These are phyloP conservation scores for Amiota mariae DNA, from an alignment of 2,888 invertebrate species.

Conservation along the genomic window DNA sequence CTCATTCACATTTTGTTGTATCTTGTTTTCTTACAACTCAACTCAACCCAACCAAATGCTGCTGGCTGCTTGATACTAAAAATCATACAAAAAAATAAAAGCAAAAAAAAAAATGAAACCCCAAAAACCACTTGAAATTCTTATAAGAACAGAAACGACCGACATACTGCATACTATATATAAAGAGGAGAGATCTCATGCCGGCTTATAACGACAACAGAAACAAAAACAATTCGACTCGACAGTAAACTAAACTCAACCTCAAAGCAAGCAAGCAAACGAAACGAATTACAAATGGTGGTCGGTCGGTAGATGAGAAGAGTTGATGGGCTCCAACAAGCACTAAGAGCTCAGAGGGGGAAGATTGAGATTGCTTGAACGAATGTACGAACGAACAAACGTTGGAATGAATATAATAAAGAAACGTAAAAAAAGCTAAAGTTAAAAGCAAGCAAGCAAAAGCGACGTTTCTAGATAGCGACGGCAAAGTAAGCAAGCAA, in stretches of 20 bases:
- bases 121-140: slow-evolving; percentile 39
- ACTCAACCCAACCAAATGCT: slow-evolving; percentile 40
- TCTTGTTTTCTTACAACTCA: slow-evolving; percentile 32
- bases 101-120: slow-evolving; percentile 47
- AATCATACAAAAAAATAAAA: slow-evolving; percentile 33
- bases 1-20: slow-evolving; percentile 31
- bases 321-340: neutral
- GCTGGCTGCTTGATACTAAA: slow-evolving; percentile 52
- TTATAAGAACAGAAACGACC: slow-evolving; percentile 15
- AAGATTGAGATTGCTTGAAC: neutral
- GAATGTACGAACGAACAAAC: no score
- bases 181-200: neutral
- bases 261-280: neutral
- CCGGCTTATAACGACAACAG: slow-evolving; percentile 11
- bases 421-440: slow-evolving; percentile 10
- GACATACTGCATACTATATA: neutral
- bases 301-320: neutral
- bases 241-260: neutral
- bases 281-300: slow-evolving; percentile 11
- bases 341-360: neutral
- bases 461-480: slow-evolving; percentile 10
- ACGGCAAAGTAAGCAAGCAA: neutral
- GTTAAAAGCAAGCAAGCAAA: slow-evolving; percentile 22
- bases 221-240: slow-evolving; percentile 12
- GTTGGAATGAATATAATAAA: neutral